phyloP scores from a whole-genome alignment of 2,888 invertebrate genomes.

The Ophion obscuratus region DNA sequence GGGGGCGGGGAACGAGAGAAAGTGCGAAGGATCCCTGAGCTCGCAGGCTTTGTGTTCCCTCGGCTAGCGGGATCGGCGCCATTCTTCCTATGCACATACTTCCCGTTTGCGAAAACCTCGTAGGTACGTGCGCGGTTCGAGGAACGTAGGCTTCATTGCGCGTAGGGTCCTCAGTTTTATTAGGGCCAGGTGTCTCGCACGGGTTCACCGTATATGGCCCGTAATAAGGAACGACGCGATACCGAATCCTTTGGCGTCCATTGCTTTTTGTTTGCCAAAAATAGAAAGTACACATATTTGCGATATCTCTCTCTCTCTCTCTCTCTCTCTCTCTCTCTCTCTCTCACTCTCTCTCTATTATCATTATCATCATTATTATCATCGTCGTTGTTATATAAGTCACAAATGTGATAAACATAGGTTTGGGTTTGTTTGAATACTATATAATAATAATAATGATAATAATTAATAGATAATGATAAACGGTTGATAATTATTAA shows the following conservation, averaged over 20 bases:
- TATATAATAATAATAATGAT: too few relatives aligned
- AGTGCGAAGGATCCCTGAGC: not conserved
- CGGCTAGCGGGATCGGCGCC: not conserved
- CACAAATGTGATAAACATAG: too few relatives aligned
- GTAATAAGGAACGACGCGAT: not conserved
- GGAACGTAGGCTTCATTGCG: not conserved
- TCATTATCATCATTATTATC: too few relatives aligned
- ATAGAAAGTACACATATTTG: not conserved
- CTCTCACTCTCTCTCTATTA: not conserved
- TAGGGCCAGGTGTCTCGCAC: not conserved
- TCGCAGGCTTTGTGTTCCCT: not conserved
- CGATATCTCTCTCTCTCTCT: not conserved
- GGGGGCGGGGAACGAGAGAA: too few relatives aligned
- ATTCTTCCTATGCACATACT: not conserved
- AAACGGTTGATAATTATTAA: too few relatives aligned
- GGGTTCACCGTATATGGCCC: not conserved
- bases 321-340: not conserved
- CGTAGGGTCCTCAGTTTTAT: not conserved
- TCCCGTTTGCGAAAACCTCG: not conserved
- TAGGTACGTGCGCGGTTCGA: not conserved
- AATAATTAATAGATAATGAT: too few relatives aligned
- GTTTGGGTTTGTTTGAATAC: too few relatives aligned
- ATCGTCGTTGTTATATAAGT: too few relatives aligned
- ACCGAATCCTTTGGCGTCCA: not conserved
- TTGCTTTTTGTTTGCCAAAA: not conserved